Evolutionary conservation across 1,140 invertebrate species (phyloP).

Genomic region (Leptoteleia sp.): DNA sequence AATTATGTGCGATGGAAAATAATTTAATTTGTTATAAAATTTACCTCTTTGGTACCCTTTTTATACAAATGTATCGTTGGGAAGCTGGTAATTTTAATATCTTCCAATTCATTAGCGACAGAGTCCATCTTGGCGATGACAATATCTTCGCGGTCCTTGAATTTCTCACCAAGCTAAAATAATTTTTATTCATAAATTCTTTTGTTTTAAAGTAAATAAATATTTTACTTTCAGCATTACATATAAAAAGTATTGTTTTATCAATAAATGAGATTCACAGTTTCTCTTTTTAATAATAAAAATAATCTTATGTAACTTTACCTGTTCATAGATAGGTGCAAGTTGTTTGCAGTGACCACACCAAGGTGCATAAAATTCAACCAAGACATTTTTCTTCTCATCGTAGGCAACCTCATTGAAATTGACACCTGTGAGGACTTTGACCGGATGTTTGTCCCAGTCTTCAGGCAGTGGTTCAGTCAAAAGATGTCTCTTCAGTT

Average conservation of each 20-base stretch:
- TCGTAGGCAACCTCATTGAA: conserved; percentile 97
- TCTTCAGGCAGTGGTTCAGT: conserved; percentile 97
- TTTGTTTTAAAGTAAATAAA: too few relatives aligned
- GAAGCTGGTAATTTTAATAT: conserved; percentile 96
- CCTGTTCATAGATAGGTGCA: conserved; percentile 94
- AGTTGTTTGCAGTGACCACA: conserved; percentile 98
- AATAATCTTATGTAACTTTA: conserved; percentile 11
- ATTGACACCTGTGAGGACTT: conserved; percentile 96
- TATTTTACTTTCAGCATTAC: too few relatives aligned
- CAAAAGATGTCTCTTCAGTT: conserved; percentile 96
- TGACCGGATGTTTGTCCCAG: conserved; percentile 98
- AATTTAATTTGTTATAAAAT: too few relatives aligned
- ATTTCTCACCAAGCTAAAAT: conserved; percentile 90
- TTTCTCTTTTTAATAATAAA: neutral
- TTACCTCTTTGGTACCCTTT: conserved; percentile 94
- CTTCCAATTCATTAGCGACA: conserved; percentile 97
- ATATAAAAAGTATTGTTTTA: too few relatives aligned
- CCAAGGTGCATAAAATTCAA: conserved; percentile 99
- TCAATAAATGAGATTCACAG: too few relatives aligned
- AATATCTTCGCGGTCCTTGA: conserved; percentile 90
- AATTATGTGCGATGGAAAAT: too few relatives aligned
- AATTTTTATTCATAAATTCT: too few relatives aligned
- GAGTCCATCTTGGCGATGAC: conserved; percentile 99
- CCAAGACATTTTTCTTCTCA: conserved; percentile 94
- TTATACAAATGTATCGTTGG: conserved; percentile 98